Conservation (phyloP, 1,140 invertebrate species). For the Dendroctonus valens region DNA sequence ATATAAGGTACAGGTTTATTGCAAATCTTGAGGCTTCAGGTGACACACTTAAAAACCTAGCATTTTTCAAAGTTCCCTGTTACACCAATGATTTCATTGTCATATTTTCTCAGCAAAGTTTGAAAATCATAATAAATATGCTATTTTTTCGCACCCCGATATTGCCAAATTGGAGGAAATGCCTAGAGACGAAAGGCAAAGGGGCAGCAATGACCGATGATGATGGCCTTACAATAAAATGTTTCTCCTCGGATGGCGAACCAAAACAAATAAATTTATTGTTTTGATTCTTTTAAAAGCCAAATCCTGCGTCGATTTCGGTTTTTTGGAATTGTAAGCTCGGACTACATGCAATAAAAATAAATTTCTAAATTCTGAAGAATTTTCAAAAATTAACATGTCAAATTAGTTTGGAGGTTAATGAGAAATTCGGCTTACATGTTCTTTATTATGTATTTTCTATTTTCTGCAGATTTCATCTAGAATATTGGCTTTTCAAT, state of each 20-base stretch:
- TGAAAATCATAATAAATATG: conserved; percentile 47
- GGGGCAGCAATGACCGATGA: conserved; percentile 36
- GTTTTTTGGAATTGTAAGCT: background rate
- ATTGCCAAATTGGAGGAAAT: conserved; percentile 45
- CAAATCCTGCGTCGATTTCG: background rate
- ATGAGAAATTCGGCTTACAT: too few relatives aligned
- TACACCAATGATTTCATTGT: background rate
- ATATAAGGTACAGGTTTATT: too few relatives aligned
- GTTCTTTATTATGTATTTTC: too few relatives aligned
- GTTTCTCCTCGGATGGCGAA: conserved; percentile 29
- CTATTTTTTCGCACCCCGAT: conserved; percentile 39
- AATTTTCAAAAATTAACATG: too few relatives aligned
- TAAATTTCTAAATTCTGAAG: too few relatives aligned
- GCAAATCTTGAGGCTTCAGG: too few relatives aligned
- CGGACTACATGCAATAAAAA: too few relatives aligned
- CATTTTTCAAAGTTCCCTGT: too few relatives aligned
- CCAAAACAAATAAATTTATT: conserved; percentile 35
- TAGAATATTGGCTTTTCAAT: too few relatives aligned
- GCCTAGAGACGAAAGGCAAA: conserved; percentile 27
- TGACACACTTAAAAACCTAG: too few relatives aligned
- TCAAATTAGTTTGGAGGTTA: too few relatives aligned
- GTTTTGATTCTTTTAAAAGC: conserved; percentile 10
- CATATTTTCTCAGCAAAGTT: conserved; percentile 2
- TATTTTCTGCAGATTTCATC: too few relatives aligned
- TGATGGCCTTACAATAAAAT: conserved; percentile 37